Evolutionary conservation across 2,888 invertebrate species (phyloP).

Genomic region (Thera obeliscata): DNA sequence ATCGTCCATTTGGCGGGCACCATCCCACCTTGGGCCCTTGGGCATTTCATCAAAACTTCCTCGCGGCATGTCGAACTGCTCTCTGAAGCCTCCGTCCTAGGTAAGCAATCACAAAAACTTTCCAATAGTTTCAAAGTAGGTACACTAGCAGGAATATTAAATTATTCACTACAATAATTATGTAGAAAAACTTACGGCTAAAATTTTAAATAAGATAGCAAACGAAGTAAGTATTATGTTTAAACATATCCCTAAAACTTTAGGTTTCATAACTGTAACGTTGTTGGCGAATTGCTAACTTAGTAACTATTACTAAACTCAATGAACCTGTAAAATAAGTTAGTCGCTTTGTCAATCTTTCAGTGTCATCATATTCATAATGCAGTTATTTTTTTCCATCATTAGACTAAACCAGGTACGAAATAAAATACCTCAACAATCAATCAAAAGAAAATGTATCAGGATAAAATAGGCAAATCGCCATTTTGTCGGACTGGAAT

Average conservation of each 20-base stretch:
- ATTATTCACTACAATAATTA: conserved; percentile 22
- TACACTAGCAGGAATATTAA: conserved; percentile 32
- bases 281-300: conserved; percentile 35
- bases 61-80: conserved; percentile 80
- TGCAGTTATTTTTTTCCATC: not conserved
- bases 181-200: conserved; percentile 31
- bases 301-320: conserved; percentile 23
- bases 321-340: not conserved
- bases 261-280: conserved; percentile 35
- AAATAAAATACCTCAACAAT: not conserved
- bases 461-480: too few species aligned
- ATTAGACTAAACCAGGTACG: not conserved
- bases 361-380: not conserved
- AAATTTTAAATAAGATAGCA: conserved; percentile 12
- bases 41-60: conserved; percentile 79
- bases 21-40: conserved; percentile 84
- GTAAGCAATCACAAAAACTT: conserved; percentile 80
- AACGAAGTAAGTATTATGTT: not conserved
- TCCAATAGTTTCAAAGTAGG: conserved; percentile 65
- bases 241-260: conserved; percentile 20
- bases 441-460: too few species aligned
- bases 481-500: too few species aligned
- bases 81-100: conserved; percentile 83
- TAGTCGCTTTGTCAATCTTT: not conserved
- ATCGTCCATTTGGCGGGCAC: conserved; percentile 85